Percentiles rank a stretch among this genome's conserved stretches.
phyloP scores from a whole-genome alignment of 1,140 invertebrate genomes.

The Drosophila guanche region DNA sequence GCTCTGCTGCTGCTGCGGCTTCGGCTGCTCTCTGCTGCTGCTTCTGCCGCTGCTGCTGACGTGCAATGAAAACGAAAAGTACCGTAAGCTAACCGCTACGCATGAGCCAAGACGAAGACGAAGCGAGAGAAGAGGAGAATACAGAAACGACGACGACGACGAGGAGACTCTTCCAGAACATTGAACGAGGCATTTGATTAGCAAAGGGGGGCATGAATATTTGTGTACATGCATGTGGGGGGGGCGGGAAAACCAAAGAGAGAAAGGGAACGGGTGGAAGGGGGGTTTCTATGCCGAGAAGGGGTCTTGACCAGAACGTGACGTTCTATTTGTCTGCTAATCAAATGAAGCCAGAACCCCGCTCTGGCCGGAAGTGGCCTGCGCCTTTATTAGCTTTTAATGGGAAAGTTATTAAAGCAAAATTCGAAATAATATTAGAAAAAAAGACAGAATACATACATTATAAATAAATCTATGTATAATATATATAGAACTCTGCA shows the following conservation, averaged over 20 bases:
- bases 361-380: constrained; percentile 65
- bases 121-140: constrained; percentile 4
- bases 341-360: constrained; percentile 61
- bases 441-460: constrained; percentile 1
- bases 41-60: constrained; percentile 53
- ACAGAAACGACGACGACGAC: constrained; percentile 9
- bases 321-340: constrained; percentile 72
- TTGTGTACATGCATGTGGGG: not conserved
- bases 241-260: not conserved
- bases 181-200: constrained; percentile 53
- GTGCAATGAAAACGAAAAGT: constrained; percentile 84
- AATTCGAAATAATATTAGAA: constrained; percentile 17
- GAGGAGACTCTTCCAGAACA: constrained; percentile 52
- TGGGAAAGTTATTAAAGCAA: constrained; percentile 75
- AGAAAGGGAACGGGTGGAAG: not conserved
- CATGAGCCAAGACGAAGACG: constrained; percentile 47
- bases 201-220: constrained; percentile 25
- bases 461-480: not conserved
- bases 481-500: constrained; percentile 21
- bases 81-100: constrained; percentile 83
- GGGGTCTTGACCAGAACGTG: constrained; percentile 59
- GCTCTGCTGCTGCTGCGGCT: constrained; percentile 45
- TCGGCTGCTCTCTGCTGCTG: constrained; percentile 20
- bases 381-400: constrained; percentile 78
- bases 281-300: not conserved